Base-by-base conservation (phyloP, 37 sponge, comb jelly and placozoan species). In the Chondrilla cf. caribensis region DNA sequence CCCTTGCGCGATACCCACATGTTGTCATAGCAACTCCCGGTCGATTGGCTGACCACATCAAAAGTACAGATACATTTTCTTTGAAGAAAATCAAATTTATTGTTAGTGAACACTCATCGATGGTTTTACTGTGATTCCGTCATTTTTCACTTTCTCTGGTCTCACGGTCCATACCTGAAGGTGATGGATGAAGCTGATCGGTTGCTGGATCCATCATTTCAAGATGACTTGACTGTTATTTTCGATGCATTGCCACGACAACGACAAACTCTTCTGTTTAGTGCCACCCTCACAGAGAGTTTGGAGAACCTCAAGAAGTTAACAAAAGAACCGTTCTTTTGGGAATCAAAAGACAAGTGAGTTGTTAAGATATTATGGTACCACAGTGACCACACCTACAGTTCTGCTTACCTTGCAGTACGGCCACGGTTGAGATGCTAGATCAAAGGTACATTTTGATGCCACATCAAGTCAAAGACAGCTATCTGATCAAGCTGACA, bases 121-220 rank as follows among this genome's bases (percentile, higher is more conserved):
- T 22, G 64, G 22, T 6, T 22, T 60, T 26, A 22, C 15, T 22
- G 7, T 5, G 5, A 9, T 24, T 39, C 51, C 8, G 7, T n/a
- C 17, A 22, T 14, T 47, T 11, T 11, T 11, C 51, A 6, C 51
- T 11, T 47, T 47, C 51, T 47, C 11, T 47, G 6, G 51, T 47
- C 51, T 11, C n/a, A n/a, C n/a, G n/a, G n/a, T n/a, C n/a, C n/a
- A n/a, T n/a, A n/a, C n/a, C 64, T 55, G 17, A 55, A 97, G 97
- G 97, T 99, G n/a, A 38, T 98, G 55, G 99, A 98, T 82, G 99
- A 98, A 82, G 99, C 97, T 36, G 99, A 98, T 38, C 66, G 95
- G 6, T 58, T 98, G 37, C 84, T 98, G 57, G 95, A 96, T 26
- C 67, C 87, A 21, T 87, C 89, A 18, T 96, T 98, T 78, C 84